Evolutionary conservation across 2,888 invertebrate species (phyloP), one percentile per base, ranked within the genome.

Genomic region (Nomada flava): DNA sequence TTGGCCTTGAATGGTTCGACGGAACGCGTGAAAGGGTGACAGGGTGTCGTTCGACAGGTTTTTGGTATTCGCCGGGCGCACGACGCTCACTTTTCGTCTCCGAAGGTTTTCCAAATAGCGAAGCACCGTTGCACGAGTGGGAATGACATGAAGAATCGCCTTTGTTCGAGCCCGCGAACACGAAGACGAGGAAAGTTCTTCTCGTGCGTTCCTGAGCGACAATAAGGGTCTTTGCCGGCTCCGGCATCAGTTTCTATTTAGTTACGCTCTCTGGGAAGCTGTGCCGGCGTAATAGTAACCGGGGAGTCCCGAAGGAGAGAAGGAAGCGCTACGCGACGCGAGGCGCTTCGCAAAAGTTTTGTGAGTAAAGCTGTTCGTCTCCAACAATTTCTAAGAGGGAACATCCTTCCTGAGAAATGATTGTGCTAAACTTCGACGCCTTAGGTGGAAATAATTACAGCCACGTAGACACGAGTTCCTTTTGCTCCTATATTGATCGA

Each of bases 131-230:
- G 75, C 86, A 77, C 84, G 80, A 84, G 82, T 84, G 85, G 81
- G 89, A 88, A 88, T 88, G 89, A 91, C 91, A 89, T 88, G 89
- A 91, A 91, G 92, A 91, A 91, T 92, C 91, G 91, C 90, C 92
- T 91, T 91, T 91, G 11, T 90, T 91, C 90, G 88, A 85, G 85
- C 79, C 81, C 86, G 80, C 82, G 86, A 86, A 89, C 88, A 85
- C 82, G 87, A 83, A 83, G 87, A 84, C 78, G 88, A 80, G 87
- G 86, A 90, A 91, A 90, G 86, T 89, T 90, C 86, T 82, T 85
- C 86, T 79, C 88, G 86, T 87, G 87, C 91, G 89, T 90, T 88
- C 87, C 83, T 84, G 82, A 86, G 88, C 90, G 90, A 90, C 91
- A 88, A 90, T 89, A 90, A 90, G 90, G 90, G 89, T 90, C 85